Conservation (phyloP, 2,113 vertebrate genomes). For the Condylura cristata region DNA sequence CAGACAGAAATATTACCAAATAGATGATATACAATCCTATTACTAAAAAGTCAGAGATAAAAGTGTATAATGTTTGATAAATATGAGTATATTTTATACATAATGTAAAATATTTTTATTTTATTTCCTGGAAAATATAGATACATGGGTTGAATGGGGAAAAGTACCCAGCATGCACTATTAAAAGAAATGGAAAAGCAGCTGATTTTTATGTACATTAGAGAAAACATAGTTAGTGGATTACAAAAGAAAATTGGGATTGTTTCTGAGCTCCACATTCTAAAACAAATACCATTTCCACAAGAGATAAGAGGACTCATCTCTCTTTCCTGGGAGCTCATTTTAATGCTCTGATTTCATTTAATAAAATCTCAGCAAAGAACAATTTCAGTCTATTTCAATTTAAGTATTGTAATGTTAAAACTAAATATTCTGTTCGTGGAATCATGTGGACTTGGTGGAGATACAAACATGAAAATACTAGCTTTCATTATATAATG, state of each 20-base stretch:
- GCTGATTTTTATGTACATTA: neutral
- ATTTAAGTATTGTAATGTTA: neutral
- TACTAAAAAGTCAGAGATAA: neutral
- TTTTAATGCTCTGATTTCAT: conserved; percentile 8
- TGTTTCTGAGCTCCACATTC: neutral
- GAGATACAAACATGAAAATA: neutral
- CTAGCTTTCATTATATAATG: neutral
- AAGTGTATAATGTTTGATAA: neutral
- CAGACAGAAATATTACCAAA: neutral
- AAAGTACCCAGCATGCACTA: neutral
- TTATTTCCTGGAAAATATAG: neutral
- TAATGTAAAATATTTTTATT: neutral
- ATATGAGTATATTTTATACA: neutral
- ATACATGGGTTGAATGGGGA: neutral
- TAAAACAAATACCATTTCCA: neutral
- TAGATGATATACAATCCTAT: neutral
- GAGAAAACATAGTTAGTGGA: neutral
- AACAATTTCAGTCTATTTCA: conserved; percentile 14
- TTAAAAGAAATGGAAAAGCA: neutral
- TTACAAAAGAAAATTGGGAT: neutral
- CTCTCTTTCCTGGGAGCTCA: neutral
- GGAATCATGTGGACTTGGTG: neutral
- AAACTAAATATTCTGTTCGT: neutral
- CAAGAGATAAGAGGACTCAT: neutral
- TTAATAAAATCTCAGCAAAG: neutral